Base-by-base conservation (phyloP, 2,797 vertebrate species). In the Podarcis siculus region DNA sequence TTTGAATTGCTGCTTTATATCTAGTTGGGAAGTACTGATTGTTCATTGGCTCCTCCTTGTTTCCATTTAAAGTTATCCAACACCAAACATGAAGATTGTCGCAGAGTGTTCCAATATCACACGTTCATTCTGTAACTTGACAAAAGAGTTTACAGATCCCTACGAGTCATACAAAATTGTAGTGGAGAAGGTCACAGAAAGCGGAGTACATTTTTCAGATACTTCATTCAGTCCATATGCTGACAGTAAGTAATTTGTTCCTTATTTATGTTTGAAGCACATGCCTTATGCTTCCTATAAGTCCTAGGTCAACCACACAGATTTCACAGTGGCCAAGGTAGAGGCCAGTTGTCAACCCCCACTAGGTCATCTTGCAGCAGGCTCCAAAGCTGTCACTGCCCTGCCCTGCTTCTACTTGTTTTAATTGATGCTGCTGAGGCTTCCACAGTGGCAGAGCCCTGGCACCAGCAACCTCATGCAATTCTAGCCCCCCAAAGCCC, bases 101-200 rank as follows among this genome's bases (percentile, higher is more conserved):
- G 1, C 89, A 73, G 84, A 86, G 15, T 97, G 97, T 55, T 86
- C 87, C 45, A 67, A 93, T 27, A 94, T 90, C 87, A 88, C 90
- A 0, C 92, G 79, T 3, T 49, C 84, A 0, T 95, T 42, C 6
- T 97, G 97, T 83, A 92, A 97, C n/a, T 37, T 97, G 17, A 96
- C 96, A 27, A 73, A 92, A 1, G 83, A 91, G 27, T 94, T 96
- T 88, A 0, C n/a, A 8, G 4, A 83, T 0, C 0, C 0, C 0
- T 0, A 0, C 0, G 0, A 12, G 13, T 2, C 0, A 0, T 96
- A 96, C 23, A 0, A 0, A 0, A 0, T 0, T 2, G 0, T 15
- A 0, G 58, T 97, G 19, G 32, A 90, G 39, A 93, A 87, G 10
- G 8, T 82, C 78, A 30, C 1, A 61, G 93, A 88, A 78, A 7